Base-by-base conservation (phyloP, 2,113 vertebrate species). In the Gallinago media region DNA sequence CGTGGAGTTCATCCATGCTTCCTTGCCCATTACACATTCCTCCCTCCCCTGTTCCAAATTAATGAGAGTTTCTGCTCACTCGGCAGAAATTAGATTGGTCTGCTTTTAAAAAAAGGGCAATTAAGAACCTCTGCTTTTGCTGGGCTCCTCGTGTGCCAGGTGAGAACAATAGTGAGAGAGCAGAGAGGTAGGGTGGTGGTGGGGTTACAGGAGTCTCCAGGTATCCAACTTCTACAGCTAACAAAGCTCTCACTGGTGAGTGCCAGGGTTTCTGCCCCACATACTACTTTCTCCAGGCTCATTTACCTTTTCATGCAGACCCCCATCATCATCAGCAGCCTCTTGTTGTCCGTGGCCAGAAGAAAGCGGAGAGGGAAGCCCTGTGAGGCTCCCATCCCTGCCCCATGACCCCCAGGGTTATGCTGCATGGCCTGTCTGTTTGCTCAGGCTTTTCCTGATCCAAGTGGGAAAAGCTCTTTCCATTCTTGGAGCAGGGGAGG, bases 61-160 rank as follows among this genome's bases (percentile, higher is more conserved):
- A 70, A 93, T n/a, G 38, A 89, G 62, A 73, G 58, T 29, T 95
- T 50, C 85, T 92, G 72, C 68, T 86, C 80, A 34, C 79, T 94
- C 91, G 84, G 76, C 79, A 96, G 86, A 86, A 96, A 91, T 92
- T 21, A 62, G 72, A 86, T 15, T 31, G 50, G 21, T 61, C 89
- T 89, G 77, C 50, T 75, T 75, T 70, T 38, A 63, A 76, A 73
- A 61, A 68, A 58, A 46, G 18, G 42, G 73, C 52, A 95, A 68
- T 85, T 87, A 75, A 42, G 52, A 92, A 74, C 34, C 50, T 86
- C 63, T 92, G 79, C 31, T 71, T 88, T 34, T 86, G 36, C 70
- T 77, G 74, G 34, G 73, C 55, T 89, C 56, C 73, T 63, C 5
- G 6, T 2, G 3, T 58, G 71, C 62, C 89, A 93, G 92, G 78